A percentile compares a stretch with the other conserved stretches of the same genome.
Evolutionary conservation across 2,888 invertebrate genomes (phyloP).

Genomic region (Stenurella melanura): DNA sequence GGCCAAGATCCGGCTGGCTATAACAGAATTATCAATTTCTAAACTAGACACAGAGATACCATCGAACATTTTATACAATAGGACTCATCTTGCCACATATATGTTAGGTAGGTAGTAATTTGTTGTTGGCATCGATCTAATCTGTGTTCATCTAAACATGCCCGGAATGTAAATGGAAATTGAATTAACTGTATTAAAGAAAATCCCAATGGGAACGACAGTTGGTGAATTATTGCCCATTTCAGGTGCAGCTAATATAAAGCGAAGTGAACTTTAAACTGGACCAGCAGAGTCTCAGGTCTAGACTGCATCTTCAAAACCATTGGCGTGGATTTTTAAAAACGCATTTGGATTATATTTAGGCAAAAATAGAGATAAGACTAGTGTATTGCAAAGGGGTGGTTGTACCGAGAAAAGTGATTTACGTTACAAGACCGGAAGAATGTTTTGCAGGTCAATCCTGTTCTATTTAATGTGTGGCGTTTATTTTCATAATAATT

Average conservation of each 20-base stretch:
- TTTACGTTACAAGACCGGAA: no score
- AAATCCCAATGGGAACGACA: slow-evolving; percentile 20
- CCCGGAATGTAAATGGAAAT: slow-evolving; percentile 35
- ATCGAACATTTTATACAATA: slow-evolving; percentile 20
- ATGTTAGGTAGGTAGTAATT: slow-evolving; percentile 27
- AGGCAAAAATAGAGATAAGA: no score
- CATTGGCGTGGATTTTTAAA: background rate
- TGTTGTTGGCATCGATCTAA: slow-evolving; percentile 12
- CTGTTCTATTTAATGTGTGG: no score
- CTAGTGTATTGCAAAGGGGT: no score
- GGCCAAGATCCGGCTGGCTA: background rate
- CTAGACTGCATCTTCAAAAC: background rate
- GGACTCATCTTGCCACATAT: slow-evolving; percentile 6
- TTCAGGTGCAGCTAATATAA: slow-evolving; percentile 17
- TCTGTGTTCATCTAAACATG: slow-evolving; percentile 13
- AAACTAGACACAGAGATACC: slow-evolving; percentile 9
- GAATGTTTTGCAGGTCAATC: no score
- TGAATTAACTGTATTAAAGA: slow-evolving; percentile 34
- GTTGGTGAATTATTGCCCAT: slow-evolving; percentile 35
- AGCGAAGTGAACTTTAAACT: background rate
- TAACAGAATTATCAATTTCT: slow-evolving; percentile 11
- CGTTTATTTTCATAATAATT: no score
- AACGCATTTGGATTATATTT: no score
- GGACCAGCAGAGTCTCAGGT: background rate
- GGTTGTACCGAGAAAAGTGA: no score